Evolutionary conservation across 2,888 invertebrate genomes (phyloP), one percentile per base, ranked within the genome.

Genomic region (Cantharis rufa): DNA sequence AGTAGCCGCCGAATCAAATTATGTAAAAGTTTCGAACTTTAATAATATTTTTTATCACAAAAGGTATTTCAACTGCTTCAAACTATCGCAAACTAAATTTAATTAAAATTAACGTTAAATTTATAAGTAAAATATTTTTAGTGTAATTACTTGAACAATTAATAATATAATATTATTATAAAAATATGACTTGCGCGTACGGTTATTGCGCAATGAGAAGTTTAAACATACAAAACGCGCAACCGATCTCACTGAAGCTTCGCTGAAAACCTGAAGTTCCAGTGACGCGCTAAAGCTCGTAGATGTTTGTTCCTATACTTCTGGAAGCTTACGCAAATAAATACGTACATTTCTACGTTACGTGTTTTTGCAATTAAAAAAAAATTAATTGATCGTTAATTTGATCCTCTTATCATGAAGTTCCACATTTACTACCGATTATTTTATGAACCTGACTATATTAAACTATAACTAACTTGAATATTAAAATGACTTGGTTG

Each of bases 211-310:
- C 79, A 79, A 71, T 76, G 62, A 68, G 61, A 78, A 76, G 71
- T 78, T 78, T 76, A 70, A 72, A 70, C 70, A 68, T 70, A 70
- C 64, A 73, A 72, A 74, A 70, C 77, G 79, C 79, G 79, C 79
- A 79, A 78, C 79, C 66, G 74, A 77, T 78, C 74, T 75, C 78
- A 70, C 79, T 72, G 75, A 78, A 80, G 78, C 76, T 72, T 70
- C 62, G 75, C 78, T 62, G 15, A 62, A 72, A 79, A 66, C 70
- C 74, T 74, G 72, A 80, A 79, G 78, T 78, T 80, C 76, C 79
- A 80, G 80, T 80, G 80, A 73, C 79, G 80, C 80, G 80, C 75
- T 71, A 79, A 79, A 80, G 79, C 80, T 80, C 77, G 79, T 74
- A 78, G 79, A 71, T 79, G 75, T 77, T 72, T 68, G 70, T 76